These are phyloP conservation scores for Himalopsyche phryganea DNA, from an alignment of 1,140 invertebrate genomes.

Conservation along the genomic window DNA sequence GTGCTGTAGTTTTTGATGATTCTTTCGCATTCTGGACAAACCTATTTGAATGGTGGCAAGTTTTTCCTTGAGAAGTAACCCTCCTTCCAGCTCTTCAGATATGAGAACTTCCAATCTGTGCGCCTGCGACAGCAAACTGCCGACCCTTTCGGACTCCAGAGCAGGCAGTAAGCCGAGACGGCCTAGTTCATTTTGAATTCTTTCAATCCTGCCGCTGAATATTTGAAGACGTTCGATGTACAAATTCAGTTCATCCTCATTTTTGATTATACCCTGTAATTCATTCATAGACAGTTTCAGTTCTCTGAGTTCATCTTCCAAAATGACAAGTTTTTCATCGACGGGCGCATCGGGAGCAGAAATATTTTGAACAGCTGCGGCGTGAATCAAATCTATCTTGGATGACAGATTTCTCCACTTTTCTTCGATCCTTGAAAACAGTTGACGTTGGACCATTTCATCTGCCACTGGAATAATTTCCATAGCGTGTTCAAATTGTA, in stretches of 20 bases:
- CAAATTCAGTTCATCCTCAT: constrained; percentile 73
- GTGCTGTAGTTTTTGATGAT: constrained; percentile 60
- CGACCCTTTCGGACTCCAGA: constrained; percentile 71
- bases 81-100: constrained; percentile 70
- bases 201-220: constrained; percentile 66
- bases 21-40: constrained; percentile 60
- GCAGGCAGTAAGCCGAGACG: constrained; percentile 67
- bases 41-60: constrained; percentile 67
- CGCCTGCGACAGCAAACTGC: constrained; percentile 62
- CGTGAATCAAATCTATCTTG: constrained; percentile 63
- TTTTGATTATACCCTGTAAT: constrained; percentile 73
- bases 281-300: constrained; percentile 62
- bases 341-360: constrained; percentile 67
- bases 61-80: constrained; percentile 65
- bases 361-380: constrained; percentile 61
- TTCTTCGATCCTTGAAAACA: constrained; percentile 69
- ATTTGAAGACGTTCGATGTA: constrained; percentile 77
- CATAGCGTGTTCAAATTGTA: constrained; percentile 72
- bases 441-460: constrained; percentile 74
- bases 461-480: constrained; percentile 74
- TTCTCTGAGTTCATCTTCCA: constrained; percentile 72
- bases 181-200: constrained; percentile 75
- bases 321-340: constrained; percentile 65
- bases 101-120: constrained; percentile 66
- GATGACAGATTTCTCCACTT: constrained; percentile 67